Evolutionary conservation across 2,888 invertebrate genomes (phyloP).

Genomic region (Tanytarsus gracilentus): DNA sequence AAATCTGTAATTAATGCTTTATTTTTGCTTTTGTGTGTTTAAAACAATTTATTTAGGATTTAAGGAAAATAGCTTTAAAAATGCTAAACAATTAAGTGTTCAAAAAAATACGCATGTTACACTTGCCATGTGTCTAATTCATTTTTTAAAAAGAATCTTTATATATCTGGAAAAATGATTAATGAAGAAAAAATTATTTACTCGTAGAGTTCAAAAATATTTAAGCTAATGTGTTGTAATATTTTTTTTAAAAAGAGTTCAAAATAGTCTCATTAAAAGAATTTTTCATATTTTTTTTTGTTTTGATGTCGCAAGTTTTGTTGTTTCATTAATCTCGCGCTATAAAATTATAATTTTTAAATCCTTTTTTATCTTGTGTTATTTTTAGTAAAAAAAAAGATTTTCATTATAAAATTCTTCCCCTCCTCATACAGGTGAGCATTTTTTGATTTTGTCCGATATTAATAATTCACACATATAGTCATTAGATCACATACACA

Average conservation of each 20-base stretch:
- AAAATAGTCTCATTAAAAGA: too few species aligned
- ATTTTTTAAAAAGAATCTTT: neutral
- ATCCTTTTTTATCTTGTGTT: conserved; percentile 18
- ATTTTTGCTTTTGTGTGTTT: neutral
- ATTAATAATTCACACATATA: neutral
- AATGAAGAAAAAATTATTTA: neutral
- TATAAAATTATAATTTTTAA: neutral
- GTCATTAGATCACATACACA: neutral
- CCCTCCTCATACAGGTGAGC: conserved; percentile 23
- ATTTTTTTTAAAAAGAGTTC: too few species aligned
- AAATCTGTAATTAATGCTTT: too few species aligned
- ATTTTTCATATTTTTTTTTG: too few species aligned
- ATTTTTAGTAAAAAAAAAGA: conserved; percentile 21
- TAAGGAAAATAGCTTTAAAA: too few species aligned
- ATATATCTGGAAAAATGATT: neutral
- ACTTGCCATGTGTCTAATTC: neutral
- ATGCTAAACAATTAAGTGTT: too few species aligned
- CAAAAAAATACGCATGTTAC: neutral
- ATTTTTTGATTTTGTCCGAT: neutral
- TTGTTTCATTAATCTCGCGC: neutral
- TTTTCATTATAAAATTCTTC: neutral
- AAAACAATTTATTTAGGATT: too few species aligned
- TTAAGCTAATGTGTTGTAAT: too few species aligned
- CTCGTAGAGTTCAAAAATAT: neutral
- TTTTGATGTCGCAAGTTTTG: neutral